Conservation (phyloP, 2,888 invertebrate genomes). For the Exocentrus adspersus region DNA sequence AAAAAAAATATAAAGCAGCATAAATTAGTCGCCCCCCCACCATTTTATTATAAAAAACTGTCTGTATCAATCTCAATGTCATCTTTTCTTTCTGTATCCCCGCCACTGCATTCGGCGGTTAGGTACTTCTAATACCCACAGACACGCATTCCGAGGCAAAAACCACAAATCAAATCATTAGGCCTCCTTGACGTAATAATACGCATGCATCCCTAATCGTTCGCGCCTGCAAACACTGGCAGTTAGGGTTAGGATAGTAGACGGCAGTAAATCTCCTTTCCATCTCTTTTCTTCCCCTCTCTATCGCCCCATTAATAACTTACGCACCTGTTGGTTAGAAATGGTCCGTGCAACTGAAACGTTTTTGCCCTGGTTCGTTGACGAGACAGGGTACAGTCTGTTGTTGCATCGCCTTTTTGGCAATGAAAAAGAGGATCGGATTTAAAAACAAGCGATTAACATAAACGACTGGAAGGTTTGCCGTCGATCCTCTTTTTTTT, state of each 20-base stretch:
- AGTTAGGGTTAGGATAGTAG: conserved; percentile 20
- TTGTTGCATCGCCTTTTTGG: no score
- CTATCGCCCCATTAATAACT: background rate
- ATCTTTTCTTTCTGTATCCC: no score
- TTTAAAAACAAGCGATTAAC: no score
- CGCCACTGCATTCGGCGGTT: conserved; percentile 7
- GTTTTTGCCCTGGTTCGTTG: no score
- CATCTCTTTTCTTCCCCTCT: background rate
- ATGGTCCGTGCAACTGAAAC: background rate
- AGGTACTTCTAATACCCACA: conserved; percentile 26
- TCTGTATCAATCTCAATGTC: no score
- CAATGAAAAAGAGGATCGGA: no score
- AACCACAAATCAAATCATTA: conserved; percentile 30
- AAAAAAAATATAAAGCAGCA: no score
- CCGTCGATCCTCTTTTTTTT: no score
- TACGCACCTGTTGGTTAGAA: background rate
- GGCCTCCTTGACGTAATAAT: conserved; percentile 22
- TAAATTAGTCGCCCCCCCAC: no score
- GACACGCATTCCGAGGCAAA: conserved; percentile 22
- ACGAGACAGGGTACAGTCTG: no score
- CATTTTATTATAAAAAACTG: no score
- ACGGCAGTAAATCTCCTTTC: conserved; percentile 17
- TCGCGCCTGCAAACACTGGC: conserved; percentile 20
- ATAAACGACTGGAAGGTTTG: no score
- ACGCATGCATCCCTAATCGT: conserved; percentile 27